These are phyloP conservation scores for Hymenochirus boettgeri DNA, from an alignment of 2,113 vertebrate species.

Conservation along the genomic window DNA sequence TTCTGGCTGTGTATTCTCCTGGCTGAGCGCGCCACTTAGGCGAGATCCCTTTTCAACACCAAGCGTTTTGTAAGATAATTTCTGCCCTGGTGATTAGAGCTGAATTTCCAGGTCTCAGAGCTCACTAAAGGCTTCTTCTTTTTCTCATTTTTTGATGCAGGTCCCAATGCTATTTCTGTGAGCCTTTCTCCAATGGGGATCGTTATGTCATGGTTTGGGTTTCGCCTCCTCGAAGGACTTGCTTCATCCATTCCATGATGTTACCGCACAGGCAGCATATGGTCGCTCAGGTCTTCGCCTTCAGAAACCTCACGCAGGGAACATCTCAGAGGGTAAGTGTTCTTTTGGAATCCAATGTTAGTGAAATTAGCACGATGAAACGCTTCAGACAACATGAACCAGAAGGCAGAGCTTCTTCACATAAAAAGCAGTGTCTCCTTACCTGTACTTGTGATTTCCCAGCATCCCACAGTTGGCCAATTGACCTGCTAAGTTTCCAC, in stretches of 20 bases:
- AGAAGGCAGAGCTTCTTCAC: too few relatives aligned
- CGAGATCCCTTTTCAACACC: conserved; percentile 97
- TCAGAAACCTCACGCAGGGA: too few relatives aligned
- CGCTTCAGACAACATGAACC: too few relatives aligned
- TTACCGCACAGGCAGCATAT: too few relatives aligned
- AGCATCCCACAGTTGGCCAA: too few relatives aligned
- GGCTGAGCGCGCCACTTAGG: conserved; percentile 94
- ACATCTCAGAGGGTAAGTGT: too few relatives aligned
- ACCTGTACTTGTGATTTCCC: too few relatives aligned
- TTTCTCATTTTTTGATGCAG: conserved; percentile 52
- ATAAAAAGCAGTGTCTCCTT: too few relatives aligned
- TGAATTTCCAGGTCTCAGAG: neutral
- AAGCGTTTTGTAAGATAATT: conserved; percentile 85
- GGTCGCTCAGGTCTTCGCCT: too few relatives aligned
- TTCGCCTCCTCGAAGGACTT: conserved; percentile 92
- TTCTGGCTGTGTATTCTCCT: conserved; percentile 94
- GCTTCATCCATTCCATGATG: conserved; percentile 89
- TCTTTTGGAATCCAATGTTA: too few relatives aligned
- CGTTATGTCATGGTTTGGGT: conserved; percentile 96
- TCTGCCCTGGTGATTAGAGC: neutral
- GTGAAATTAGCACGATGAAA: too few relatives aligned
- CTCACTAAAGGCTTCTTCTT: neutral
- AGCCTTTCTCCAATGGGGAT: conserved; percentile 95
- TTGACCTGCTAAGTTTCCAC: too few relatives aligned
- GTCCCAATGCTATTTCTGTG: conserved; percentile 96